Evolutionary conservation across 2,113 vertebrate genomes (phyloP), one percentile per base, ranked within the genome.

Genomic region (Macrotus californicus): DNA sequence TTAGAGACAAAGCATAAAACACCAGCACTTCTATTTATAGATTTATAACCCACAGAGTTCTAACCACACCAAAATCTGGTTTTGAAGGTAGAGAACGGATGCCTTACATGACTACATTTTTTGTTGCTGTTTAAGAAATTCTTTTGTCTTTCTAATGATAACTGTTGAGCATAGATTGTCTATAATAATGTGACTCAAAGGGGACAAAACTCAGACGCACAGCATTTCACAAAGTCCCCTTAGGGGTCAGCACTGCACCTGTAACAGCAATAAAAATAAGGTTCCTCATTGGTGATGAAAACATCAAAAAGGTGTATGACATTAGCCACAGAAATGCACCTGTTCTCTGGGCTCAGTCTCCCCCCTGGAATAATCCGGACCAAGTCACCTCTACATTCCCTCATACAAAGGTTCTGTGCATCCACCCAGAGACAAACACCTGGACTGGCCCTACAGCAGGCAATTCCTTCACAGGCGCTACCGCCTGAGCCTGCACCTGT

Each of bases 231-330:
- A 36, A 50, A 66, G 10, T 29, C 39, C 56, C 46, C 1, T 0
- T 0, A 29, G 59, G 21, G 46, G 39, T 43, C 50, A 29, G 34
- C 10, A 36, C 11, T 21, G 48, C 3, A 7, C 8, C 6, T 4
- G 8, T 31, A 43, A 39, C 7, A n/a, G 56, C n/a, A 39, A 4
- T 56, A 14, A 10, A 46, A 46, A 4, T 10, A 3, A 52, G 26
- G 36, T 3, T 0, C 7, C 6, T 41, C 0, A 0, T 0, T 1
- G 7, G 2, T n/a, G 9, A 6, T 26, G 4, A 52, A 48, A 26
- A 36, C 6, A 14, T 2, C 16, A 16, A 7, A 19, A 31, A 9
- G 6, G 4, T 16, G 0, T 0, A 0, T 24, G 50, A 50, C 14
- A 36, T 61, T 7, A 11, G 16, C 31, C n/a, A 0, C 39, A 0